Evolutionary conservation across 1,140 invertebrate genomes (phyloP).

Genomic region (Drosophila miranda): DNA sequence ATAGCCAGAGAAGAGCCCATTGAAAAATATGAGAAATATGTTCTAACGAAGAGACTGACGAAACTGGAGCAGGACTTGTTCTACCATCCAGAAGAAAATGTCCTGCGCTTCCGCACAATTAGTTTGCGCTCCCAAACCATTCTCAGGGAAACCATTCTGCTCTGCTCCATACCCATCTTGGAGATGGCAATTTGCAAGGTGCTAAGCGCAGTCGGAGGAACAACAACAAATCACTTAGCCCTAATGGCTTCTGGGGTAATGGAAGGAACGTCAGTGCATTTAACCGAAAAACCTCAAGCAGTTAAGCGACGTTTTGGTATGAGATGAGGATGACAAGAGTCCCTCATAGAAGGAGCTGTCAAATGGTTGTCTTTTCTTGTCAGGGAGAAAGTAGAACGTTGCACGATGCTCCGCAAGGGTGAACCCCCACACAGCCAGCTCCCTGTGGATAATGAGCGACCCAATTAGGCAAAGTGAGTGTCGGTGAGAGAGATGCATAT

Average conservation of each 20-base stretch:
- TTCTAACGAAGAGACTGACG: conserved; percentile 8
- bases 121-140: conserved; percentile 47
- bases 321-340: neutral
- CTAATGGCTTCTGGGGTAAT: conserved; percentile 67
- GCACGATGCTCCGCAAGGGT: conserved; percentile 33
- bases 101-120: conserved; percentile 71
- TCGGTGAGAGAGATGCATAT: conserved; percentile 68
- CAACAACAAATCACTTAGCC: conserved; percentile 80
- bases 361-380: conserved; percentile 70
- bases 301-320: conserved; percentile 47
- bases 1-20: conserved; percentile 13
- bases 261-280: conserved; percentile 55
- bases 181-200: conserved; percentile 70
- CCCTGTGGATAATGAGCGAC: conserved; percentile 65
- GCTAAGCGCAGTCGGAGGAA: conserved; percentile 44
- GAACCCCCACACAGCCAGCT: conserved; percentile 9
- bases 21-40: conserved; percentile 8
- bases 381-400: conserved; percentile 62
- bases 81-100: conserved; percentile 35
- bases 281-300: conserved; percentile 79
- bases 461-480: conserved; percentile 79
- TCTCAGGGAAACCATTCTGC: neutral
- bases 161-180: conserved; percentile 8
- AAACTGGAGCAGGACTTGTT: conserved; percentile 60
- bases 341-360: conserved; percentile 55